A percentile compares a stretch with the other conserved stretches of the same genome.
Conservation (phyloP, 2,888 invertebrate genomes). For the Ypsolopha sequella region DNA sequence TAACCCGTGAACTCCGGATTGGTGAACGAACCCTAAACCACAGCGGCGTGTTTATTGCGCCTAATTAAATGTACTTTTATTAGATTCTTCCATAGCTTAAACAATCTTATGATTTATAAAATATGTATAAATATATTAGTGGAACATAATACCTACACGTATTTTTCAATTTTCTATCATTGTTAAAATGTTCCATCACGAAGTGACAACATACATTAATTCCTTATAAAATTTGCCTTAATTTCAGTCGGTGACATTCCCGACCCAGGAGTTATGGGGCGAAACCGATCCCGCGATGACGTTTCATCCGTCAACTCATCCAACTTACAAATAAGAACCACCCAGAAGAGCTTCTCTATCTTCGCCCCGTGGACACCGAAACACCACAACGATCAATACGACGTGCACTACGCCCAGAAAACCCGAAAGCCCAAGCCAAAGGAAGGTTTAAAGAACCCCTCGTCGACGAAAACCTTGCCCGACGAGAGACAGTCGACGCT, state of each 20-base stretch:
- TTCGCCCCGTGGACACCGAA: constrained; percentile 88
- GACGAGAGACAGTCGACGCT: constrained; percentile 41
- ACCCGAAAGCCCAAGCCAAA: constrained; percentile 47
- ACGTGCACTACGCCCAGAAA: constrained; percentile 83
- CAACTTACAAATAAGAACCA: constrained; percentile 76
- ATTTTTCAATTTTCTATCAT: too few relatives aligned
- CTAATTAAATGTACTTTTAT: too few relatives aligned
- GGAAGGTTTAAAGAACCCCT: constrained; percentile 49
- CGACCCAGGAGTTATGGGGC: constrained; percentile 73
- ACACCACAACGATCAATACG: constrained; percentile 78
- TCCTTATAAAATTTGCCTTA: background rate
- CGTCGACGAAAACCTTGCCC: constrained; percentile 46
- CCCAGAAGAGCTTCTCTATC: constrained; percentile 85
- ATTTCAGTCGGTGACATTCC: constrained; percentile 85
- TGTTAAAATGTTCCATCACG: too few relatives aligned
- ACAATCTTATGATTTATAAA: too few relatives aligned
- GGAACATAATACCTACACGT: too few relatives aligned
- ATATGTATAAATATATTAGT: too few relatives aligned
- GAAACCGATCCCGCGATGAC: constrained; percentile 81
- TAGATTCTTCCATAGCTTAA: too few relatives aligned
- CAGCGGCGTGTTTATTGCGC: too few relatives aligned
- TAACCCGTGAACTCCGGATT: too few relatives aligned
- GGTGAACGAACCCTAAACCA: too few relatives aligned
- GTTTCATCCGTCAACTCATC: constrained; percentile 75
- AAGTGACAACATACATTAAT: too few relatives aligned